Evolutionary conservation across 1,140 invertebrate genomes (phyloP).

Genomic region (Tigriopus japonicus): DNA sequence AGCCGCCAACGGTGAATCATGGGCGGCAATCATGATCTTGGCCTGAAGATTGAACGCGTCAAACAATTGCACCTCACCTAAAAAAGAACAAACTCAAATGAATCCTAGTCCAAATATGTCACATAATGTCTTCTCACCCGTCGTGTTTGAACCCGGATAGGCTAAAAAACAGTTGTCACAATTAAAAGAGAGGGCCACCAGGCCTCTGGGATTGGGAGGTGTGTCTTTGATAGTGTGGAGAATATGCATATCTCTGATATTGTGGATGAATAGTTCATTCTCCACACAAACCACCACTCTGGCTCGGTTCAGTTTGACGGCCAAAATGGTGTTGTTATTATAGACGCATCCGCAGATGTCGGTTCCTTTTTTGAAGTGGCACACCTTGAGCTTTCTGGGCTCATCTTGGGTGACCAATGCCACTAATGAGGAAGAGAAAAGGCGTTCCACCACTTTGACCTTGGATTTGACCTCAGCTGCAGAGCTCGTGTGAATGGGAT

Average conservation of each 20-base stretch:
- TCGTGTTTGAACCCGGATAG: conserved; percentile 74
- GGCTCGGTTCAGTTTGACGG: conserved; percentile 69
- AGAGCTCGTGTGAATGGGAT: conserved; percentile 59
- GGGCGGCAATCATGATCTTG: conserved; percentile 86
- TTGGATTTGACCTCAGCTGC: conserved; percentile 36
- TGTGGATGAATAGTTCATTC: conserved; percentile 94
- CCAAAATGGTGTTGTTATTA: conserved; percentile 71
- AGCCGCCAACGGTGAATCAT: conserved; percentile 85
- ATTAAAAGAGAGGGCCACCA: conserved; percentile 73
- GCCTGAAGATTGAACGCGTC: conserved; percentile 54
- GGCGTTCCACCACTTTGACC: conserved; percentile 77
- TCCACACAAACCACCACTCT: conserved; percentile 91
- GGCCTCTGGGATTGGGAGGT: conserved; percentile 74
- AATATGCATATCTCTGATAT: conserved; percentile 96
- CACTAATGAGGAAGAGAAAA: conserved; percentile 91
- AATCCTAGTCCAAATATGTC: no score
- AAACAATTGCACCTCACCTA: conserved; percentile 94
- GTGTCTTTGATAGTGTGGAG: conserved; percentile 94
- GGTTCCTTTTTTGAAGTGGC: conserved; percentile 93
- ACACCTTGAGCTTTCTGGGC: conserved; percentile 82
- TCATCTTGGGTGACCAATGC: conserved; percentile 78
- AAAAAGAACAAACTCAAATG: background rate
- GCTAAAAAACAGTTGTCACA: conserved; percentile 84
- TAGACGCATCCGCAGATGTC: conserved; percentile 99
- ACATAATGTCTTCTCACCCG: conserved; percentile 24